phyloP scores from a whole-genome alignment of 2,888 invertebrate species.

The Chaetogeoica ovagalla region DNA sequence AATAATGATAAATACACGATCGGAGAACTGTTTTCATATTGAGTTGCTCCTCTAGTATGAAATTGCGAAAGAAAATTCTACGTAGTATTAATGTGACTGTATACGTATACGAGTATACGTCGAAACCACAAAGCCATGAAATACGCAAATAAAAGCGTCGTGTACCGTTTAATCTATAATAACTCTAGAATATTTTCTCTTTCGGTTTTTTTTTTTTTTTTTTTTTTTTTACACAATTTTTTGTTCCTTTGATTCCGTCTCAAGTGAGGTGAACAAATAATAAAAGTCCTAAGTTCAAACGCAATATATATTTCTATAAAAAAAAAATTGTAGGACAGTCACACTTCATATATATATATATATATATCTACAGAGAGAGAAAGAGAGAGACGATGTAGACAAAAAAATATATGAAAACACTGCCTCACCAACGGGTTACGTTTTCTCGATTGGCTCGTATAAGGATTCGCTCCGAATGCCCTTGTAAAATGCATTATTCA shows the following conservation, averaged over 20 bases:
- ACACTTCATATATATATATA: background rate
- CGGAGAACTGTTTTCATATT: too few relatives aligned
- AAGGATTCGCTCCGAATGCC: constrained; percentile 41
- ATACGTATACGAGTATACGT: too few relatives aligned
- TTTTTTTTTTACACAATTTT: background rate
- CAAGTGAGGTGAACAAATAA: constrained; percentile 10
- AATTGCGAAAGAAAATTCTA: too few relatives aligned
- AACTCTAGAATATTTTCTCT: too few relatives aligned
- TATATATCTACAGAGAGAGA: too few relatives aligned
- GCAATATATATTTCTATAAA: background rate
- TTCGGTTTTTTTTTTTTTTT: too few relatives aligned
- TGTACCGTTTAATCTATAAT: too few relatives aligned
- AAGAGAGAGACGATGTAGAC: background rate
- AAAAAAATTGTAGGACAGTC: background rate
- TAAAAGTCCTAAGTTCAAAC: constrained; percentile 20
- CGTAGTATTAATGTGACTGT: too few relatives aligned
- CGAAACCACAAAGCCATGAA: too few relatives aligned
- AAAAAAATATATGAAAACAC: background rate
- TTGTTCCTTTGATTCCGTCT: background rate
- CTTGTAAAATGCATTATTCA: constrained; percentile 50
- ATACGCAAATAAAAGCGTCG: too few relatives aligned
- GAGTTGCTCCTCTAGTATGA: too few relatives aligned
- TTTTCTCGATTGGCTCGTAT: constrained; percentile 35
- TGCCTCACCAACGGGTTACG: constrained; percentile 9
- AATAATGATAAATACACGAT: too few relatives aligned